Conservation (phyloP, 2,888 invertebrate genomes). For the Pedicia rivosa region DNA sequence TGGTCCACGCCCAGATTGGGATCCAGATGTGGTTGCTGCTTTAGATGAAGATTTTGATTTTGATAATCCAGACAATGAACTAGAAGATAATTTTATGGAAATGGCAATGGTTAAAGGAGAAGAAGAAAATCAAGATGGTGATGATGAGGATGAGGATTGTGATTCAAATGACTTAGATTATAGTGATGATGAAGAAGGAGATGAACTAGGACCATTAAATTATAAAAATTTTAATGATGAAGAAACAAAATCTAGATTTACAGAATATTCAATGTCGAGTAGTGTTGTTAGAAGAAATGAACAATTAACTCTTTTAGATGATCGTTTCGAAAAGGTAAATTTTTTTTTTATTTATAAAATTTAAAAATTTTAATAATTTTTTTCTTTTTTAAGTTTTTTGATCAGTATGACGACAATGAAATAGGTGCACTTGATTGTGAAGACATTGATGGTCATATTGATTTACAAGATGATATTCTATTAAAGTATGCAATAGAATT, state of each 20-base stretch:
- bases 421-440: slow-evolving; percentile 81
- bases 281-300: slow-evolving; percentile 77
- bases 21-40: slow-evolving; percentile 85
- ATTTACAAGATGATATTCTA: slow-evolving; percentile 43
- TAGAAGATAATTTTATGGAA: slow-evolving; percentile 87
- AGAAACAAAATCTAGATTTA: slow-evolving; percentile 77
- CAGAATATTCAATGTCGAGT: slow-evolving; percentile 86
- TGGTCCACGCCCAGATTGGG: slow-evolving; percentile 54
- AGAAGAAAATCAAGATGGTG: slow-evolving; percentile 15
- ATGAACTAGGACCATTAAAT: slow-evolving; percentile 30
- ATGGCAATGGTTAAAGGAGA: slow-evolving; percentile 38
- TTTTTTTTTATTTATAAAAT: no score
- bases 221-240: slow-evolving; percentile 37
- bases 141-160: slow-evolving; percentile 18
- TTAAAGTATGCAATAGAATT: slow-evolving; percentile 61
- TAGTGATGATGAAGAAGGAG: slow-evolving; percentile 19
- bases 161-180: slow-evolving; percentile 23
- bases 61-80: slow-evolving; percentile 60
- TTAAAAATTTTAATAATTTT: no score
- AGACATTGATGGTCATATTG: slow-evolving; percentile 56
- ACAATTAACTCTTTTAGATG: slow-evolving; percentile 66
- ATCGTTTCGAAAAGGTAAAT: slow-evolving; percentile 82
- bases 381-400: no score
- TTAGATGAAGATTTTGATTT: slow-evolving; percentile 87
- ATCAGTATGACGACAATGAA: slow-evolving; percentile 75